Evolutionary conservation across 2,888 invertebrate genomes (phyloP).

Genomic region (Mactromeris polynyma): DNA sequence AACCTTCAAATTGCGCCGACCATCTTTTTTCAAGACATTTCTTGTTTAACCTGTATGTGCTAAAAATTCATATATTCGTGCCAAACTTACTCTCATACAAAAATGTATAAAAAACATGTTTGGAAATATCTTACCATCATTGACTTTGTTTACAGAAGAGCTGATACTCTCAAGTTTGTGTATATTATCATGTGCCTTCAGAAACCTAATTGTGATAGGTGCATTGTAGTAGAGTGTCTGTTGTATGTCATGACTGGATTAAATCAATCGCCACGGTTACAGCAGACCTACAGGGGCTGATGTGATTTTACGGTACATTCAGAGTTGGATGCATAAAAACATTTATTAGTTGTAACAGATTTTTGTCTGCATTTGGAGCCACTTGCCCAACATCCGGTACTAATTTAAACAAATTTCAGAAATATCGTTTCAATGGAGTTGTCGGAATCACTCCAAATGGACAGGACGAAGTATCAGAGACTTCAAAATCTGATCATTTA

Average conservation of each 20-base stretch:
- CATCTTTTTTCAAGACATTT: too few species aligned
- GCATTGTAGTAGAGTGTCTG: neutral
- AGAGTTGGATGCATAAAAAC: too few species aligned
- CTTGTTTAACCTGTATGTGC: neutral
- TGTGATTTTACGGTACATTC: neutral
- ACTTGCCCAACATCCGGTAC: too few species aligned
- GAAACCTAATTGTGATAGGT: conserved; percentile 11
- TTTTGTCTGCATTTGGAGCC: too few species aligned
- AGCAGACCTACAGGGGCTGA: neutral
- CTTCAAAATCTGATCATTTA: too few species aligned
- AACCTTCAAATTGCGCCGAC: too few species aligned
- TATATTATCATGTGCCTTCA: conserved; percentile 10
- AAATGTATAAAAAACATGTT: neutral
- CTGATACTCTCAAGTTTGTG: conserved; percentile 8
- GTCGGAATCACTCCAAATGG: too few species aligned
- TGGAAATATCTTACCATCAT: neutral
- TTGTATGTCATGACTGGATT: neutral
- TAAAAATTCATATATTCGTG: neutral
- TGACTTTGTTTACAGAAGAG: neutral
- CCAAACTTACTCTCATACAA: neutral
- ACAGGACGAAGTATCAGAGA: too few species aligned
- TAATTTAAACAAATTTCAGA: too few species aligned
- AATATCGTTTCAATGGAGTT: too few species aligned
- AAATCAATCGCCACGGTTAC: neutral
- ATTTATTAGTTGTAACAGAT: too few species aligned